Percentiles rank a stretch among this genome's conserved stretches.
These are phyloP conservation scores for Cheilosia impressa DNA, from an alignment of 2,888 invertebrate species.

Conservation along the genomic window DNA sequence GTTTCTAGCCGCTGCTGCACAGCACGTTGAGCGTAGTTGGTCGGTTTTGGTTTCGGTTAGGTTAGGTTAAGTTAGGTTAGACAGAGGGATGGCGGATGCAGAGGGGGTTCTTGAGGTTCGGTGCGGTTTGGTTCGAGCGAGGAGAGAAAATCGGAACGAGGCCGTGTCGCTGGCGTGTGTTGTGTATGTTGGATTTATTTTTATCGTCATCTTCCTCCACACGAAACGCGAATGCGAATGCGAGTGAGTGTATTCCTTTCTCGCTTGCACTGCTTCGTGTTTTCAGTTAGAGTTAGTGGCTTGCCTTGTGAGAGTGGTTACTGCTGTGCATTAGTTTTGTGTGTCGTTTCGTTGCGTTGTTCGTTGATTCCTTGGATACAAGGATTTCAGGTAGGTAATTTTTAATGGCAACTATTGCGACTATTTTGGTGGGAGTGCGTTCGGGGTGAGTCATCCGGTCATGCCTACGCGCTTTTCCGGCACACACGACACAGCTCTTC, in stretches of 20 bases:
- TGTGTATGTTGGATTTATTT: conserved; percentile 69
- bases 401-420: conserved; percentile 8
- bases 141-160: conserved; percentile 64
- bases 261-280: conserved; percentile 55
- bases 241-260: conserved; percentile 54
- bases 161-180: conserved; percentile 38
- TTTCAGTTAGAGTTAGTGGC: conserved; percentile 46
- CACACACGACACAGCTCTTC: background rate
- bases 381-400: conserved; percentile 60
- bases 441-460: conserved; percentile 40
- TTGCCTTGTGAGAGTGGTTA: conserved; percentile 60
- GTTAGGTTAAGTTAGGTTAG: conserved; percentile 37
- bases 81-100: conserved; percentile 32
- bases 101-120: conserved; percentile 27
- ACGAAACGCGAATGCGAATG: conserved; percentile 29
- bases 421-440: conserved; percentile 13
- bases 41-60: too few species aligned
- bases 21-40: conserved; percentile 28
- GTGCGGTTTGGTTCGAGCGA: conserved; percentile 39
- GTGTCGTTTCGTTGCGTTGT: conserved; percentile 9
- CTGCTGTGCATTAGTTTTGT: conserved; percentile 37
- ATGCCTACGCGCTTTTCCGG: conserved; percentile 43
- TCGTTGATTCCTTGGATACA: conserved; percentile 38
- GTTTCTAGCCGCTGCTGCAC: conserved; percentile 44
- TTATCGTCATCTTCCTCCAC: conserved; percentile 73